Evolutionary conservation across 2,113 vertebrate species (phyloP).

Genomic region (Paracanthobrama guichenoti): DNA sequence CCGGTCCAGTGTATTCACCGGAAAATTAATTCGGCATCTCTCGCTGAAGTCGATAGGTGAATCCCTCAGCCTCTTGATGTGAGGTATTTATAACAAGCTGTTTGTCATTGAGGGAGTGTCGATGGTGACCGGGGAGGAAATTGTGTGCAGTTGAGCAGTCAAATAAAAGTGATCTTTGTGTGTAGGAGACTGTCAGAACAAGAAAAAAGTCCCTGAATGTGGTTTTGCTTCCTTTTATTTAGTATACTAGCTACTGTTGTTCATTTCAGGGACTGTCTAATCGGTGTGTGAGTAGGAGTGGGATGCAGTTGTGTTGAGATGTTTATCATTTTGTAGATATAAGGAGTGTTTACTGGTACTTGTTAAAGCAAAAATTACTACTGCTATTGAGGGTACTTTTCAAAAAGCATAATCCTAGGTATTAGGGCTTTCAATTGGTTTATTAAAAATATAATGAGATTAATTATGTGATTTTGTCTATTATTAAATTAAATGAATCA

Average conservation of each 20-base stretch:
- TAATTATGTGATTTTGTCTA: background rate
- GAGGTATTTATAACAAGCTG: slow-evolving; percentile 70
- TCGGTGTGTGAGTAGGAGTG: background rate
- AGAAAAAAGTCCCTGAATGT: slow-evolving; percentile 32
- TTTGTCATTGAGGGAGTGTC: slow-evolving; percentile 62
- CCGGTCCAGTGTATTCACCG: slow-evolving; percentile 75
- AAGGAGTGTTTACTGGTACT: background rate
- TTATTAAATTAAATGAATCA: background rate
- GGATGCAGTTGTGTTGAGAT: background rate
- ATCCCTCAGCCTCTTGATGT: slow-evolving; percentile 71
- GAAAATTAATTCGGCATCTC: slow-evolving; percentile 75
- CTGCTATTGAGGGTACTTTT: background rate
- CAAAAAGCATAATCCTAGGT: background rate
- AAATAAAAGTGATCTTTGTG: slow-evolving; percentile 70
- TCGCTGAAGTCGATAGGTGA: slow-evolving; percentile 59
- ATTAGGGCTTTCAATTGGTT: background rate
- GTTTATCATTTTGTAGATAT: background rate
- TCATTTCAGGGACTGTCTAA: slow-evolving; percentile 28
- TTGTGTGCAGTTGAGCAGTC: slow-evolving; percentile 73
- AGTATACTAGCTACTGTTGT: slow-evolving; percentile 38
- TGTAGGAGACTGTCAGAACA: slow-evolving; percentile 49
- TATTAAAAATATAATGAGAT: background rate
- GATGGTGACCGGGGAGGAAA: slow-evolving; percentile 76
- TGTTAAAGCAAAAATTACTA: background rate
- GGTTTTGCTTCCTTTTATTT: slow-evolving; percentile 42